These are phyloP conservation scores for Pimephales promelas DNA, from an alignment of 2,113 vertebrate species.

Conservation along the genomic window DNA sequence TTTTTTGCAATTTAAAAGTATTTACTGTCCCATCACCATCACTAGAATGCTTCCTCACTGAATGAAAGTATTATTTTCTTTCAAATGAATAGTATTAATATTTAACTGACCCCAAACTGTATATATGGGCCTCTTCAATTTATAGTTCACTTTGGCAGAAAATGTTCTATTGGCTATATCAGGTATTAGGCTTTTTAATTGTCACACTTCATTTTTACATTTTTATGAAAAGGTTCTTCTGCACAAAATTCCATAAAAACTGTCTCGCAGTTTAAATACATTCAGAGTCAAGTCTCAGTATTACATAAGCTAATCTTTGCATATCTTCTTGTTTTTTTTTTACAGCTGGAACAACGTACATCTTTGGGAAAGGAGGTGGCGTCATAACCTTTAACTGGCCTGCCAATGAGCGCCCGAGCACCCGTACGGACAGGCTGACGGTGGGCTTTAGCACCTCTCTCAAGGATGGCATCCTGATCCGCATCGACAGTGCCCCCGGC, in stretches of 20 bases:
- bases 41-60: no score
- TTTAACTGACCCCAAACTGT: no score
- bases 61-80: no score
- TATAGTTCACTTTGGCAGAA: background rate
- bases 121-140: background rate
- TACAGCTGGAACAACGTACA: slow-evolving; percentile 93
- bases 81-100: no score
- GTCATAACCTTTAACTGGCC: slow-evolving; percentile 95
- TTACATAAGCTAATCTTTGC: background rate
- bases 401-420: slow-evolving; percentile 94
- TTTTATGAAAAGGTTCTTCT: background rate
- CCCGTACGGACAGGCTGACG: slow-evolving; percentile 90
- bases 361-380: slow-evolving; percentile 96
- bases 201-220: background rate
- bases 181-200: no score
- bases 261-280: background rate
- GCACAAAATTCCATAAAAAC: background rate
- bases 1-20: no score
- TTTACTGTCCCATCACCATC: no score
- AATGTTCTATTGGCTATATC: background rate
- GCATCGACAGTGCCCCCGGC: slow-evolving; percentile 94
- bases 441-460: slow-evolving; percentile 83
- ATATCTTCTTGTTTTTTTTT: background rate
- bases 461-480: slow-evolving; percentile 94
- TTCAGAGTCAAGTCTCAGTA: background rate